A percentile compares a stretch with the other conserved stretches of the same genome.
These are phyloP conservation scores for Drosophila kepulauana DNA, from an alignment of 1,140 invertebrate species.

Conservation along the genomic window DNA sequence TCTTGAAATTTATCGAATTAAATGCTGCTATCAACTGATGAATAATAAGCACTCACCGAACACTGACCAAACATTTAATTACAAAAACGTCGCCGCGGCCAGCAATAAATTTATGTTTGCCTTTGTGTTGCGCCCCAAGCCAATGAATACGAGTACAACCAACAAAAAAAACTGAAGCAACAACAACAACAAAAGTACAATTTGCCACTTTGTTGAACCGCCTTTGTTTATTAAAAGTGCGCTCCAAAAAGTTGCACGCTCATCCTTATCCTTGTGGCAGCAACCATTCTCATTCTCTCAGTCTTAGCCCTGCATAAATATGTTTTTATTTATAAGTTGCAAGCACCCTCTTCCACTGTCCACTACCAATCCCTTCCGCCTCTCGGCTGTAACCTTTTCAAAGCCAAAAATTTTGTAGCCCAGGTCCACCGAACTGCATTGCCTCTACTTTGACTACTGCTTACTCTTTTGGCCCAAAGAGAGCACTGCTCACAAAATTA, in stretches of 20 bases:
- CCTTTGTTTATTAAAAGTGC: slow-evolving; percentile 66
- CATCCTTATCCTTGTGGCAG: slow-evolving; percentile 69
- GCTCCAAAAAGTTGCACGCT: slow-evolving; percentile 64
- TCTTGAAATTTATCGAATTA: slow-evolving; percentile 42
- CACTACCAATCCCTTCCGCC: not conserved
- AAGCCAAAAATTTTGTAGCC: slow-evolving; percentile 76
- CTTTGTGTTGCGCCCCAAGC: slow-evolving; percentile 25
- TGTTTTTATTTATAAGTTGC: slow-evolving; percentile 79
- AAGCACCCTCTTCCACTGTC: slow-evolving; percentile 6
- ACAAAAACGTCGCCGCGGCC: slow-evolving; percentile 74
- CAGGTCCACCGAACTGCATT: slow-evolving; percentile 37
- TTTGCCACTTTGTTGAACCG: slow-evolving; percentile 65
- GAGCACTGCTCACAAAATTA: slow-evolving; percentile 2
- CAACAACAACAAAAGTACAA: slow-evolving; percentile 29
- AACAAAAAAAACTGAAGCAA: slow-evolving; percentile 22
- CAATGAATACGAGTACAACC: slow-evolving; percentile 52
- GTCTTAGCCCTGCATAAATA: slow-evolving; percentile 78
- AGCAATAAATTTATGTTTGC: slow-evolving; percentile 75
- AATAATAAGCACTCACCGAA: slow-evolving; percentile 74
- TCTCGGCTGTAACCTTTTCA: slow-evolving; percentile 64
- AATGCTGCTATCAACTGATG: slow-evolving; percentile 54
- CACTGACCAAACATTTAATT: slow-evolving; percentile 79
- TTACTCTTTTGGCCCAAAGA: slow-evolving; percentile 14
- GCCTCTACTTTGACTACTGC: slow-evolving; percentile 47
- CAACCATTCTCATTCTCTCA: not conserved